A percentile compares a stretch with the other conserved stretches of the same genome.
Evolutionary conservation across 2,888 invertebrate species (phyloP).

Genomic region (Pristionchus mayeri): DNA sequence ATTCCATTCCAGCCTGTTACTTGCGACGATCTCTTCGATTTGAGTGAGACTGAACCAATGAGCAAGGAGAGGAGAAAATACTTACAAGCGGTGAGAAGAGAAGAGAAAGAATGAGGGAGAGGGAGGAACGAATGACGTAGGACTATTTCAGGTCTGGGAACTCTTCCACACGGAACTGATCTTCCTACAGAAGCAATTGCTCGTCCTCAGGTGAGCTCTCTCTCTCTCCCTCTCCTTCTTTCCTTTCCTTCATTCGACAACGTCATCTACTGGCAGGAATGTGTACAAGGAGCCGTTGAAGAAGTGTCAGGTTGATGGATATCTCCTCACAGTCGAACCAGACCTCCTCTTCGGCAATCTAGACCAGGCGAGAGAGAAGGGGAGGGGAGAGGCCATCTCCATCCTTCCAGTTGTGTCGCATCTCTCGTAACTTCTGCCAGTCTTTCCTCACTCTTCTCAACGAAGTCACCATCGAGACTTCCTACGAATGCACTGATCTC

Average conservation of each 20-base stretch:
- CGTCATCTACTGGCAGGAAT: conserved; percentile 74
- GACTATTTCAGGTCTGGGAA: conserved; percentile 79
- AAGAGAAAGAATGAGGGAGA: background rate
- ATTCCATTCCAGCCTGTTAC: conserved; percentile 59
- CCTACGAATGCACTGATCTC: conserved; percentile 78
- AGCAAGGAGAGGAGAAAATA: conserved; percentile 55
- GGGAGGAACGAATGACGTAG: background rate
- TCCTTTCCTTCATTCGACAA: background rate
- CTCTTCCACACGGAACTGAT: conserved; percentile 82
- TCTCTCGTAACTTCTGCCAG: conserved; percentile 70
- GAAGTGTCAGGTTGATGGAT: conserved; percentile 82
- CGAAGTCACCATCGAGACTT: conserved; percentile 76
- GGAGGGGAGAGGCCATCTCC: too few relatives aligned
- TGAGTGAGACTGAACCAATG: conserved; percentile 48
- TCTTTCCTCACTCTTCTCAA: conserved; percentile 68
- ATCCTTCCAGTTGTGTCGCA: conserved; percentile 50
- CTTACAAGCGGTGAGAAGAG: conserved; percentile 61
- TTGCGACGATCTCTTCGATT: conserved; percentile 74
- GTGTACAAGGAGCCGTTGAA: conserved; percentile 83
- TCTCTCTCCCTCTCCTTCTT: too few relatives aligned
- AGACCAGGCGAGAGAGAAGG: conserved; percentile 80
- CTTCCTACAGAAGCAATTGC: conserved; percentile 82
- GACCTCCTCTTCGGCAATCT: conserved; percentile 81
- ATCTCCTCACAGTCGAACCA: conserved; percentile 82
- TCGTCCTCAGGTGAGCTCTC: conserved; percentile 79